Percentiles rank a stretch among this genome's conserved stretches.
Conservation (phyloP, 2,888 invertebrate species). For the Drosophila emarginata region DNA sequence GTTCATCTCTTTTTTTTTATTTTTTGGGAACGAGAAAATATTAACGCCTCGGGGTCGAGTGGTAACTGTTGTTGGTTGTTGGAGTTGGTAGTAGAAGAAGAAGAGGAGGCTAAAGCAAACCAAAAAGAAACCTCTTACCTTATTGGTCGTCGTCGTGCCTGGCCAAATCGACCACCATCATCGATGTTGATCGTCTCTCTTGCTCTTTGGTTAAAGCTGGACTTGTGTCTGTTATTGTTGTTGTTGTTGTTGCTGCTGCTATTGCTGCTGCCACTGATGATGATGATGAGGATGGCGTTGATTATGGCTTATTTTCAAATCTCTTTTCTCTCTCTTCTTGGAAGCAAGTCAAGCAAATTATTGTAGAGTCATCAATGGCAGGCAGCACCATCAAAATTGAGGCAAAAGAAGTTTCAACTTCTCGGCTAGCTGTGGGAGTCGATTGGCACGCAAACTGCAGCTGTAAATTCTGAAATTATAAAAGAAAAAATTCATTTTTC, state of each 20-base stretch:
- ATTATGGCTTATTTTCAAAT: slow-evolving; percentile 80
- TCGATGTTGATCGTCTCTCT: slow-evolving; percentile 47
- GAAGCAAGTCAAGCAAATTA: slow-evolving; percentile 55
- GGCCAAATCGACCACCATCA: slow-evolving; percentile 77
- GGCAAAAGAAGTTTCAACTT: slow-evolving; percentile 21
- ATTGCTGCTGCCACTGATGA: slow-evolving; percentile 12
- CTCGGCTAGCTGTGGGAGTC: slow-evolving; percentile 37
- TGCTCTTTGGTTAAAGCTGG: slow-evolving; percentile 19
- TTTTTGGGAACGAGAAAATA: slow-evolving; percentile 60
- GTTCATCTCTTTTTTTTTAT: not conserved
- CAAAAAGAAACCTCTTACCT: slow-evolving; percentile 65
- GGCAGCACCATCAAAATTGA: slow-evolving; percentile 42
- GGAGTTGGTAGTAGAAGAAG: slow-evolving; percentile 42
- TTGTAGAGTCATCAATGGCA: slow-evolving; percentile 74
- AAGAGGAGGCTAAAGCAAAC: slow-evolving; percentile 18
- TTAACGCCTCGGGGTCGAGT: slow-evolving; percentile 69
- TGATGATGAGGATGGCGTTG: slow-evolving; percentile 70
- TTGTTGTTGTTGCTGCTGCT: not conserved
- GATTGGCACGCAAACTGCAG: slow-evolving; percentile 37
- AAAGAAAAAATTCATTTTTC: not conserved
- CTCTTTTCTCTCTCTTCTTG: slow-evolving; percentile 68
- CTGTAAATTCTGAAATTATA: not conserved
- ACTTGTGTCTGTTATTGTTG: not conserved
- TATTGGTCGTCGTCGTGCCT: slow-evolving; percentile 55
- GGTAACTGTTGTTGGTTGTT: slow-evolving; percentile 66